Evolutionary conservation across 2,113 vertebrate genomes (phyloP), one percentile per base, ranked within the genome.

Genomic region (Oxyruncus cristatus): DNA sequence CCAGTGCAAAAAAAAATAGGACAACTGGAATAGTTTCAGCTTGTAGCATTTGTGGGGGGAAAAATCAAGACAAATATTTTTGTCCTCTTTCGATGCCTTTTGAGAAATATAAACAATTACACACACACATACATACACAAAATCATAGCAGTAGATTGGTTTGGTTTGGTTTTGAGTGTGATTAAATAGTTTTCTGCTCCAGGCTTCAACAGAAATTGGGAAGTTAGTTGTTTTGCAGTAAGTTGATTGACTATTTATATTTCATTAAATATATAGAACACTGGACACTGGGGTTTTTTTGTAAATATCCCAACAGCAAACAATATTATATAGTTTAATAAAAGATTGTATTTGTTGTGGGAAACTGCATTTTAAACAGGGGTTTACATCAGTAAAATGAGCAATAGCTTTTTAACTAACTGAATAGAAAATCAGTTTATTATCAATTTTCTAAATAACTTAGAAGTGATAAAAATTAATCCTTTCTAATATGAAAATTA

Each of bases 361-460:
- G 76, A 92, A 78, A 88, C 24, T 88, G 88, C 70, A 74, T 92
- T 93, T 88, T 83, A 94, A 93, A 81, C 12, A 85, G 18, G 50
- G 14, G 78, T 94, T 70, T 96, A 97, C 97, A 98, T 97, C 93
- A 92, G n/a, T 86, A 52, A 47, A 97, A 90, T 96, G 97, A 97
- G 53, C 49, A 75, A 55, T 85, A 78, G 47, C 59, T 97, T 94
- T 97, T 96, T 89, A 96, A 95, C 61, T 96, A 90, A 76, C 37
- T 94, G 85, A 94, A 93, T 93, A 93, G 72, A 96, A 96, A 97
- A 92, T 94, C 44, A 79, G 44, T 96, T 96, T 97, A 95, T 94
- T 72, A 96, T 35, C 39, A 96, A 74, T 97, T 96, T 97, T 97
- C 82, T 97, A 83, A 97, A 94, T 96, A 97, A 92, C 50, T 53